phyloP scores from a whole-genome alignment of 2,888 invertebrate species.

The Mechanitis mazaeus region DNA sequence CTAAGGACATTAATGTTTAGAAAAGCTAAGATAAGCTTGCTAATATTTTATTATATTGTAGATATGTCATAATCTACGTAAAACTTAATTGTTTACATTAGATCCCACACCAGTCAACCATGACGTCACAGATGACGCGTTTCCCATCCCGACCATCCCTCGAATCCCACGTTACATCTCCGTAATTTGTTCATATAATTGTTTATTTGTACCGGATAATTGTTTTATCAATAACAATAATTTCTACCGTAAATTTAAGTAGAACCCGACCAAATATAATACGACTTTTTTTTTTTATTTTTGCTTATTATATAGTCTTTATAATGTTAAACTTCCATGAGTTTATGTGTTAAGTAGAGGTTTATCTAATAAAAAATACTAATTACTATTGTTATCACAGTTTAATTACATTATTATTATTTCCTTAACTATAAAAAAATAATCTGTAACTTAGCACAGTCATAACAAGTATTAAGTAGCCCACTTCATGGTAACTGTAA shows the following conservation, averaged over 20 bases:
- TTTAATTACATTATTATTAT: too few species aligned
- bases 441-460: too few species aligned
- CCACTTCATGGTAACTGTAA: conserved; percentile 8
- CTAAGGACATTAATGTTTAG: too few species aligned
- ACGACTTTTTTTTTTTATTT: neutral
- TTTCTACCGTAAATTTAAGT: conserved; percentile 51
- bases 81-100: conserved; percentile 24
- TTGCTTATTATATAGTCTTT: too few species aligned
- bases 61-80: neutral
- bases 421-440: too few species aligned
- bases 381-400: too few species aligned
- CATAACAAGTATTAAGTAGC: conserved; percentile 6
- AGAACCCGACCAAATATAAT: conserved; percentile 16
- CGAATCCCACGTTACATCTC: conserved; percentile 58
- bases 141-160: conserved; percentile 65
- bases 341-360: too few species aligned
- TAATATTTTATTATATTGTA: neutral
- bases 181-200: conserved; percentile 57
- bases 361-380: too few species aligned
- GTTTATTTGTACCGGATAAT: conserved; percentile 59
- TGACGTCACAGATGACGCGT: conserved; percentile 57
- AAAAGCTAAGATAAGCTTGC: too few species aligned
- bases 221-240: conserved; percentile 38
- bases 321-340: too few species aligned
- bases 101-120: conserved; percentile 57